Percentiles rank a stretch among this genome's conserved stretches.
Conservation (phyloP, 2,113 vertebrate species). For the Actenoides hombroni region DNA sequence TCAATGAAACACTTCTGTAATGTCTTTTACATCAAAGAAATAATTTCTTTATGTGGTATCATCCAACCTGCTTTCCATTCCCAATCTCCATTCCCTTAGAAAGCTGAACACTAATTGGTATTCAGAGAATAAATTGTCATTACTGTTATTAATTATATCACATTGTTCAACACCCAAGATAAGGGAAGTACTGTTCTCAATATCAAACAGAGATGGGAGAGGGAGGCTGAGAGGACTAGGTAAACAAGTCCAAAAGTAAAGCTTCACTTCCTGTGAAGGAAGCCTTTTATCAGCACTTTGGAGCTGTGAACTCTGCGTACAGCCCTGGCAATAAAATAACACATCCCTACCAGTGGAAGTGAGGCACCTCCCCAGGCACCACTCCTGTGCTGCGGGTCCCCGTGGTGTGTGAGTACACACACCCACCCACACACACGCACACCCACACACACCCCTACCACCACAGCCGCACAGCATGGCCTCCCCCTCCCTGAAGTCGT, state of each 20-base stretch:
- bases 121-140: conserved; percentile 1
- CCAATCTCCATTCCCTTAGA: background rate
- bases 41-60: background rate
- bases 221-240: background rate
- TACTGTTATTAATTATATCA: conserved; percentile 1
- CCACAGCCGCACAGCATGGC: no score
- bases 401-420: rapidly evolving
- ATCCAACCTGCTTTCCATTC: background rate
- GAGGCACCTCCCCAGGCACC: background rate
- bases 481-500: no score
- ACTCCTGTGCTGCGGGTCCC: rapidly evolving
- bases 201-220: background rate
- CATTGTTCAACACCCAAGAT: background rate
- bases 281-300: background rate
- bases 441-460: no score
- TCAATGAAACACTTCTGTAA: background rate
- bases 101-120: background rate
- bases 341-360: rapidly evolving
- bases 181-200: background rate
- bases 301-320: background rate
- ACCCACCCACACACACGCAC: rapidly evolving
- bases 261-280: background rate
- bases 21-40: background rate
- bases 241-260: background rate
- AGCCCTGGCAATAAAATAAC: rapidly evolving